phyloP scores from a whole-genome alignment of 2,797 vertebrate species.

The Rhinogobio ventralis region DNA sequence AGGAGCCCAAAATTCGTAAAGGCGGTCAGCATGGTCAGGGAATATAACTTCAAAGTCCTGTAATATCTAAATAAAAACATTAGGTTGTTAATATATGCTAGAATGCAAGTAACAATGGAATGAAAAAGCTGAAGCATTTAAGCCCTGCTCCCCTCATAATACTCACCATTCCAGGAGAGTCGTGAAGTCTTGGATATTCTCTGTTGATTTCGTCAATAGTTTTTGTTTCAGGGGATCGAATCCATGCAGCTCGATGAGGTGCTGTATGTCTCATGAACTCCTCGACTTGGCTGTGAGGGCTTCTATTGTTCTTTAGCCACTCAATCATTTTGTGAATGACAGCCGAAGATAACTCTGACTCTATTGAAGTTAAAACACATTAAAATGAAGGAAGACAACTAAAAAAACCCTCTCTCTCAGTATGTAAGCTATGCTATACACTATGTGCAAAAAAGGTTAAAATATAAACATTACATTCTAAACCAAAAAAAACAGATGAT shows the following conservation, averaged over 20 bases:
- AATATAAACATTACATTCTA: too few relatives aligned
- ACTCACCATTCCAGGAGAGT: constrained; percentile 14
- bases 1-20: constrained; percentile 15
- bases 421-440: too few relatives aligned
- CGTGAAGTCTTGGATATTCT: neutral
- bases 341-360: neutral
- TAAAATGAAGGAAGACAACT: neutral
- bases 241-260: constrained; percentile 7
- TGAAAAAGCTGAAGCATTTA: neutral
- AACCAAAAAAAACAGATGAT: too few relatives aligned
- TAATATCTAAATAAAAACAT: constrained; percentile 15
- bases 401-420: neutral
- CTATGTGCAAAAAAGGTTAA: too few relatives aligned
- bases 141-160: too few relatives aligned
- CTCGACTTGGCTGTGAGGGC: neutral
- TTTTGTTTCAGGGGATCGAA: neutral
- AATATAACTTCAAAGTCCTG: constrained; percentile 24
- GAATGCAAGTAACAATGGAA: neutral
- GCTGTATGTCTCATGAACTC: constrained; percentile 19
- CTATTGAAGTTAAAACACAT: neutral
- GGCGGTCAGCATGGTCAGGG: constrained; percentile 8
- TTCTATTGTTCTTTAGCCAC: constrained; percentile 15
- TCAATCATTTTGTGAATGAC: constrained; percentile 11
- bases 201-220: neutral
- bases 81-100: neutral